Evolutionary conservation across 92 coral and sea anemone species (phyloP), one percentile per base, ranked within the genome.

Genomic region (Parazoanthus atlanticus): DNA sequence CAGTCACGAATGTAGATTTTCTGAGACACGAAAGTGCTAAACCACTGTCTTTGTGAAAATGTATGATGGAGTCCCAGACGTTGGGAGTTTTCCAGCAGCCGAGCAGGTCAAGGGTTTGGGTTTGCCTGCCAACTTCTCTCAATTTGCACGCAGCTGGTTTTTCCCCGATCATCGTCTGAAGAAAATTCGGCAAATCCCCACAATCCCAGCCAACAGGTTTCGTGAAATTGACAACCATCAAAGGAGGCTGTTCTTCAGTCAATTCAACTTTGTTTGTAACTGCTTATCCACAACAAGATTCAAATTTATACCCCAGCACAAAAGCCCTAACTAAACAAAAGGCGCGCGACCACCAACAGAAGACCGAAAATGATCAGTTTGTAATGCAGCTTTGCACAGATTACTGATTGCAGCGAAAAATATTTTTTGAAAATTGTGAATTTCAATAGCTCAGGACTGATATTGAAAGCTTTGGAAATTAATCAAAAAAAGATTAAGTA

Each of bases 61-160:
- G 8, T 70, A 43, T 6, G n/a, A 70, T 25, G 26, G 43, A 69
- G 78, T 69, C 78, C 87, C 87, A 84, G 87, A 84, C 87, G 64
- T 11, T 69, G 87, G 87, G 87, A 69, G 28, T 71, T 41, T 84
- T 84, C 87, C 87, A 41, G 25, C 66, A 43, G 87, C 67, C 87
- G 31, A 69, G 33, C 78, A 43, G 87, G 87, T 84, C 87, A 84
- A 84, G 79, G 77, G 87, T 71, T 54, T 70, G 41, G 19, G 28
- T 26, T 15, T 69, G 40, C 86, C 26, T 67, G 86, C 86, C 86
- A 83, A 83, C 56, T 67, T 83, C 15, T 84, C 78, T 71, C 79
- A 29, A n/a, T 54, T 84, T 84, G 66, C 87, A 71, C 46, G 87
- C 87, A 43, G 87, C 66, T 84, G 87, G 87, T 70, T 84, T 70